Evolutionary conservation across 2,797 vertebrate species (phyloP).

Genomic region (Mallotus villosus): DNA sequence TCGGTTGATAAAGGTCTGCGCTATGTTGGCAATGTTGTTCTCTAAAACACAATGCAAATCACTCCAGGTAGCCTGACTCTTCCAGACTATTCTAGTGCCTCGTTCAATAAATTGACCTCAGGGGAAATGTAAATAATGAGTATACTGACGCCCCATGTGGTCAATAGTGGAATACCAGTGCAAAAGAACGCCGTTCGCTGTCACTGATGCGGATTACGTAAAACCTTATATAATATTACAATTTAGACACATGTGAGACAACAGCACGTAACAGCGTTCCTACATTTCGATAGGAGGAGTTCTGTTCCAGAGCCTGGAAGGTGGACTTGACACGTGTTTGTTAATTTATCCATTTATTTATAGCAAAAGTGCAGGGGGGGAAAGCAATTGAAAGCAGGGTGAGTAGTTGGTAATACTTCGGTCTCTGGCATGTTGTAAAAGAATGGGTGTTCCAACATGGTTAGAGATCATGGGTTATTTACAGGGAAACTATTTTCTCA

Average conservation of each 20-base stretch:
- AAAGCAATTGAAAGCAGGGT: too few species aligned
- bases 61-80: neutral
- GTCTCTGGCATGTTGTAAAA: too few species aligned
- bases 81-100: neutral
- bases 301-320: neutral
- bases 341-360: neutral
- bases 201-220: constrained; percentile 10
- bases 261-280: neutral
- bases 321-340: neutral
- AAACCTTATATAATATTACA: constrained; percentile 16
- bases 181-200: neutral
- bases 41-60: neutral
- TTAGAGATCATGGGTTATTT: too few species aligned
- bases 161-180: neutral
- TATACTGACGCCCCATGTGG: neutral
- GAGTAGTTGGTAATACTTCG: too few species aligned
- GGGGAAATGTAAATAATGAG: neutral
- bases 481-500: too few species aligned
- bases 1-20: too few species aligned
- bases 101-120: neutral
- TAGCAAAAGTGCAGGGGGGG: too few species aligned
- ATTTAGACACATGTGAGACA: constrained; percentile 1
- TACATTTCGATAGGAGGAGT: neutral
- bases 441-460: too few species aligned
- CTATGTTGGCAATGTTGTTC: too few species aligned